A percentile compares a stretch with the other conserved stretches of the same genome.
Evolutionary conservation across 2,888 invertebrate genomes (phyloP).

Genomic region (Euclidia mi): DNA sequence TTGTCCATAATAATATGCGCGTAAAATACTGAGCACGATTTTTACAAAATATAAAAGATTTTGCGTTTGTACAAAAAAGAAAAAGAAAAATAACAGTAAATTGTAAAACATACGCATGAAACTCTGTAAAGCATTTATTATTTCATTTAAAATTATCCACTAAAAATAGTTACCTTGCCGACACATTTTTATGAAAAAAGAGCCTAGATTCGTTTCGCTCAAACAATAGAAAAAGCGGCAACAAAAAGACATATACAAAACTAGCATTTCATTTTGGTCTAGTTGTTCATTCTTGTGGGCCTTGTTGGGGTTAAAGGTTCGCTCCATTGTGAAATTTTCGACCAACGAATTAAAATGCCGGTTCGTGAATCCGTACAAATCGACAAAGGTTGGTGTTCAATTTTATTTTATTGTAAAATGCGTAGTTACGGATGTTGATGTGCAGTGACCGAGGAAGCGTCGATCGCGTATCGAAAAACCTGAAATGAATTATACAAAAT

Average conservation of each 20-base stretch:
- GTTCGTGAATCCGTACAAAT: conserved; percentile 49
- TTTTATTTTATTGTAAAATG: conserved; percentile 57
- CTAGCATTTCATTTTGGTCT: conserved; percentile 15
- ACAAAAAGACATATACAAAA: no score
- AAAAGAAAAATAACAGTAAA: no score
- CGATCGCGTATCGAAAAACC: conserved; percentile 41
- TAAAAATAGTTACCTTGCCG: not conserved
- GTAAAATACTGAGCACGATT: no score
- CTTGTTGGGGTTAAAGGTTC: conserved; percentile 7
- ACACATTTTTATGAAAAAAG: conserved; percentile 4
- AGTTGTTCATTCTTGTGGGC: conserved; percentile 21
- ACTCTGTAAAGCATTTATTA: no score
- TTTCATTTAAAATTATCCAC: not conserved
- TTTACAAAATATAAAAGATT: no score
- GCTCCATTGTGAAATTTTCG: conserved; percentile 35
- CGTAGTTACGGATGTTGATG: conserved; percentile 49
- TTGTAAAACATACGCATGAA: no score
- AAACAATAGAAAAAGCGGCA: conserved; percentile 16
- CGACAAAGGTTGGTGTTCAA: conserved; percentile 49
- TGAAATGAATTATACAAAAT: conserved; percentile 33
- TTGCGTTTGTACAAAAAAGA: no score
- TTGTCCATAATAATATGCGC: no score
- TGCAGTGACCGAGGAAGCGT: conserved; percentile 26
- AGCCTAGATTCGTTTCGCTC: not conserved
- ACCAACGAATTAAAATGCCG: conserved; percentile 50